A percentile compares a stretch with the other conserved stretches of the same genome.
These are phyloP conservation scores for Albula glossodonta DNA, from an alignment of 2,113 vertebrate species.

Conservation along the genomic window DNA sequence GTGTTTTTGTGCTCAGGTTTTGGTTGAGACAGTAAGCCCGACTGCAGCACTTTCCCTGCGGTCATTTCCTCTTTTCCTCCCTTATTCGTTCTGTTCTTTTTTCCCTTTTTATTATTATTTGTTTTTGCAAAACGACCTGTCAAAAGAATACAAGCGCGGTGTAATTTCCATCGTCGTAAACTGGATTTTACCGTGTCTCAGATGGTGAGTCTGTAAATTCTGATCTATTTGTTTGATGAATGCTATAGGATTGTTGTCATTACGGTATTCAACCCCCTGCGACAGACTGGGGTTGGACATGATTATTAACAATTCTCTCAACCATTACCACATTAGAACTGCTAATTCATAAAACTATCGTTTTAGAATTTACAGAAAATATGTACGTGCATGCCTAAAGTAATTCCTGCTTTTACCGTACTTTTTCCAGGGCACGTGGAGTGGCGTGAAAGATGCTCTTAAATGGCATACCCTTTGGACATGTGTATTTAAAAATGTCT, in stretches of 20 bases:
- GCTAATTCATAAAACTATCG: conserved; percentile 23
- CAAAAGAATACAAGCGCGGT: background rate
- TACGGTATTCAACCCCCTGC: conserved; percentile 20
- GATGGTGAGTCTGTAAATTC: conserved; percentile 65
- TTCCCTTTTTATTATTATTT: too few species aligned
- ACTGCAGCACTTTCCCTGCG: conserved; percentile 49
- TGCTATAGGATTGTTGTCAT: background rate
- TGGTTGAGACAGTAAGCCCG: conserved; percentile 56
- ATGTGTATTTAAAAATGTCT: background rate
- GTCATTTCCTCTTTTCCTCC: conserved; percentile 49
- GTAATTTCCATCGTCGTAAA: conserved; percentile 23
- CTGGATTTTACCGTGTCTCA: conserved; percentile 42
- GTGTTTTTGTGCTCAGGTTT: conserved; percentile 56
- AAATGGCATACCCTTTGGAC: conserved; percentile 14
- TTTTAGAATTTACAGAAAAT: conserved; percentile 6
- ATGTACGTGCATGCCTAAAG: background rate
- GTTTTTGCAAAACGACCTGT: conserved; percentile 53
- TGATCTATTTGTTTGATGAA: conserved; percentile 41
- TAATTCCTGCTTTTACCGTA: background rate
- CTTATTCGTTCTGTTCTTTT: conserved; percentile 2
- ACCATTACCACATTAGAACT: conserved; percentile 12
- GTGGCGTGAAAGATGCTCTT: background rate
- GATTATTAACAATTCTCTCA: conserved; percentile 17
- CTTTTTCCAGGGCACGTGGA: background rate
- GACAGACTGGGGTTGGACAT: conserved; percentile 11